phyloP scores from a whole-genome alignment of 2,888 invertebrate genomes.

The Macaria notata region DNA sequence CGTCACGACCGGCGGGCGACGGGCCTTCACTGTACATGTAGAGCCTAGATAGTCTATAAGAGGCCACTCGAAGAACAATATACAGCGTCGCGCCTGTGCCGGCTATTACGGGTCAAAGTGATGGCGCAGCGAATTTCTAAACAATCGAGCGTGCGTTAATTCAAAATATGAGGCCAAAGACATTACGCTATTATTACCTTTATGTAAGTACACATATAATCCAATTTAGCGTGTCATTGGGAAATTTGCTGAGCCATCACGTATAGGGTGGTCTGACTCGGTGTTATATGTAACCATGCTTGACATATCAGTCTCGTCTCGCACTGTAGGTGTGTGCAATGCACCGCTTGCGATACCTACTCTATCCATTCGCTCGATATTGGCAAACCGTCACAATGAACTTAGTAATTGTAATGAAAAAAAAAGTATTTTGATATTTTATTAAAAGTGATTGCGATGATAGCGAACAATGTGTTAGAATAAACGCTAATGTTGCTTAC shows the following conservation, averaged over 20 bases:
- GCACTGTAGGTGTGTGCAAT: constrained; percentile 66
- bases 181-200: background rate
- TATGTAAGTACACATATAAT: constrained; percentile 1
- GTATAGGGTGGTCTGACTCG: constrained; percentile 27
- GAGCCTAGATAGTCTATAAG: constrained; percentile 49
- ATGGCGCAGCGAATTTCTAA: constrained; percentile 13
- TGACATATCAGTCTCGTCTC: constrained; percentile 55
- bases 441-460: constrained; percentile 32
- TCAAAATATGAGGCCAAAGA: constrained; percentile 4
- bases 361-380: constrained; percentile 68
- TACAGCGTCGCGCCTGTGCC: background rate
- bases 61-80: background rate
- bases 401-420: constrained; percentile 45
- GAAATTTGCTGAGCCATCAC: constrained; percentile 14
- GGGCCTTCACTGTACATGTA: constrained; percentile 44
- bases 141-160: constrained; percentile 4
- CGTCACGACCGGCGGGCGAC: constrained; percentile 48
- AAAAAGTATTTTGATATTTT: constrained; percentile 57
- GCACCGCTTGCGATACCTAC: constrained; percentile 69
- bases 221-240: background rate
- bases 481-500: constrained; percentile 68
- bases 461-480: constrained; percentile 38
- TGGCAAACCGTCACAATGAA: constrained; percentile 80
- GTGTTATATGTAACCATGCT: constrained; percentile 43
- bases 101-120: constrained; percentile 3